A percentile compares a stretch with the other conserved stretches of the same genome.
Conservation (phyloP, 2,888 invertebrate genomes). For the Tuberolachnus salignus region DNA sequence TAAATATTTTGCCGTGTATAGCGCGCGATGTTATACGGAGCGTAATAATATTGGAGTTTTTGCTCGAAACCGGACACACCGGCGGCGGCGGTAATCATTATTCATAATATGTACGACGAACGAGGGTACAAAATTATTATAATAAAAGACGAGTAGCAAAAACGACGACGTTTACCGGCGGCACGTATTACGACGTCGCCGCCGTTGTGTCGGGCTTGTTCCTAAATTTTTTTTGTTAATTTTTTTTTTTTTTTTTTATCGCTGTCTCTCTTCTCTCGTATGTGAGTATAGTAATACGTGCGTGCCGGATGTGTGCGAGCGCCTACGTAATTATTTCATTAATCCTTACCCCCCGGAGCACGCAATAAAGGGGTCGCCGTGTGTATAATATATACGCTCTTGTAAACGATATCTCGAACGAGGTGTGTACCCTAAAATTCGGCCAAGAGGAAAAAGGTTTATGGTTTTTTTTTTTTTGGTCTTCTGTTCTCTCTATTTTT, state of each 20-base stretch:
- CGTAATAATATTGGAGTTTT: background rate
- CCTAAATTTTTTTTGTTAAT: slow-evolving; percentile 20
- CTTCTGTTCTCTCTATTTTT: background rate
- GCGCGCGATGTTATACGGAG: background rate
- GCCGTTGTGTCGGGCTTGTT: background rate
- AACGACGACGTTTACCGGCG: slow-evolving; percentile 33
- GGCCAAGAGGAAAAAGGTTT: slow-evolving; percentile 36
- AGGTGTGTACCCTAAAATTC: slow-evolving; percentile 45
- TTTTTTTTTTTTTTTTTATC: slow-evolving; percentile 8
- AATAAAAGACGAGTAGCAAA: slow-evolving; percentile 37
- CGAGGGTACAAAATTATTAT: too few relatives aligned
- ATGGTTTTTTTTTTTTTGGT: slow-evolving; percentile 12
- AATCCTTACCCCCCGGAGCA: slow-evolving; percentile 34
- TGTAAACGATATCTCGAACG: slow-evolving; percentile 50
- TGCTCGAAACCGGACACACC: slow-evolving; percentile 7
- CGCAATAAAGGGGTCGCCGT: slow-evolving; percentile 40
- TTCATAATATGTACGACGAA: slow-evolving; percentile 36
- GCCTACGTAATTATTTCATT: slow-evolving; percentile 52
- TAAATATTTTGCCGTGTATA: background rate
- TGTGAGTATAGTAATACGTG: background rate
- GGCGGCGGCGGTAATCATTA: slow-evolving; percentile 28
- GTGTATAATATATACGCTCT: slow-evolving; percentile 14
- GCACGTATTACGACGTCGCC: slow-evolving; percentile 9
- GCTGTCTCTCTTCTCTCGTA: slow-evolving; percentile 24
- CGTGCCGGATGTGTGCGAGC: slow-evolving; percentile 26